phyloP scores from a whole-genome alignment of 2,113 vertebrate genomes.

The Colossoma macropomum region DNA sequence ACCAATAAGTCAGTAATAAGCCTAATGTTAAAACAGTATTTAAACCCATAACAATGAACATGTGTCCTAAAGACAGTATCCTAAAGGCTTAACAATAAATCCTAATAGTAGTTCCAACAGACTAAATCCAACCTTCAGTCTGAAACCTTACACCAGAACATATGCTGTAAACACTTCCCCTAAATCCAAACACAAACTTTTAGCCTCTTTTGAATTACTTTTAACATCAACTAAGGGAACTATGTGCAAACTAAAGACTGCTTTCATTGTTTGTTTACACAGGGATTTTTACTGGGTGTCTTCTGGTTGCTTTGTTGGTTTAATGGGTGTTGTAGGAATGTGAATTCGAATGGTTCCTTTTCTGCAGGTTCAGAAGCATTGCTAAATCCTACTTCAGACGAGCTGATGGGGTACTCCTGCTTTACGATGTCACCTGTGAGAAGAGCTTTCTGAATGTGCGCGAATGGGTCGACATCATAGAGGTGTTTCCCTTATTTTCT shows the following conservation, averaged over 20 bases:
- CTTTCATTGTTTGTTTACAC: slow-evolving; percentile 7
- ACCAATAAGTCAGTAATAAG: too few relatives aligned
- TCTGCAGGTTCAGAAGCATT: slow-evolving; percentile 90
- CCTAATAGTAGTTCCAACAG: background rate
- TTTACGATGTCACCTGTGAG: slow-evolving; percentile 93
- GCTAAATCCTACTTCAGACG: slow-evolving; percentile 97
- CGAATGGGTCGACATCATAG: slow-evolving; percentile 96
- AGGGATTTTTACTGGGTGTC: background rate
- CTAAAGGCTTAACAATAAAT: background rate
- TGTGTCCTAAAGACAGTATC: background rate
- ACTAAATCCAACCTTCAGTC: background rate
- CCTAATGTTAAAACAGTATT: too few relatives aligned
- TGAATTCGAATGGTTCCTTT: slow-evolving; percentile 1
- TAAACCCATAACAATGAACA: too few relatives aligned
- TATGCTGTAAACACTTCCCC: background rate
- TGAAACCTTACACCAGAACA: background rate
- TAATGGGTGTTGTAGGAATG: slow-evolving; percentile 8
- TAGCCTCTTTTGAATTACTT: background rate
- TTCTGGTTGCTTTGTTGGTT: slow-evolving; percentile 5
- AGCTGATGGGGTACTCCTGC: slow-evolving; percentile 91
- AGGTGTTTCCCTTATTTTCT: slow-evolving; percentile 74
- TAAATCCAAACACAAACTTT: background rate
- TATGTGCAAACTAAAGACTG: background rate
- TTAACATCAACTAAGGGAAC: background rate
- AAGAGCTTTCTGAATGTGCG: slow-evolving; percentile 91